Evolutionary conservation across 92 coral and sea anemone species (phyloP), one percentile per base, ranked within the genome.

Genomic region (Porites rus): DNA sequence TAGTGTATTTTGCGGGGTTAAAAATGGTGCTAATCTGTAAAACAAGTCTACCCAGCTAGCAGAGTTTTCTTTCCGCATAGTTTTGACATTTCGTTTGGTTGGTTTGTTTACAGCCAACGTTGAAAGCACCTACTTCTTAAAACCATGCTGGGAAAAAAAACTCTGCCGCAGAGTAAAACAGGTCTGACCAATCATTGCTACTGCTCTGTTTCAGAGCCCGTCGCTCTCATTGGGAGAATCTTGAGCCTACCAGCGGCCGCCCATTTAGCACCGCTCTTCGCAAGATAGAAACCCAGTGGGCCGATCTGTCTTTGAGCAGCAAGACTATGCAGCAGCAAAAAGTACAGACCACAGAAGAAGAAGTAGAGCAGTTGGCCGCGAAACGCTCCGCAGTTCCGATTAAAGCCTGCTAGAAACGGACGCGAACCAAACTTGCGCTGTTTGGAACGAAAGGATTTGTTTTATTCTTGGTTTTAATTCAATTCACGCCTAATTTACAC

Each of bases 241-340:
- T 93, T 11, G 68, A 93, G 52, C 96, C 94, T 8, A 73, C 96
- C 13, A 83, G 89, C 19, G 96, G 96, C 54, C 96, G 96, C 0
- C 96, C 96, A 1, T 86, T 79, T 16, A 80, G 89, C 11, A 7
- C 90, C n/a, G 72, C 91, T 1, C 7, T 69, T 18, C 67, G 86
- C 17, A 85, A 88, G 54, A 1, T 43, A 8, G 89, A 64, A 1
- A 58, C 64, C n/a, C 80, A 62, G 50, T 89, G 91, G 82, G 68
- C 11, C 11, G 67, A 31, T 62, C 73, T 6, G 62, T 68, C 6
- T 63, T 91, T 1, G 96, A 92, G 0, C 90, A 90, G 16, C 75
- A 59, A 74, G 68, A 85, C 87, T 38, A 53, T 93, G 77, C 70
- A 72, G 11, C 98, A 95, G 60, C 96, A 93, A 21, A 72, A 82